A percentile compares a stretch with the other conserved stretches of the same genome.
Evolutionary conservation across 2,113 vertebrate species (phyloP).

Genomic region (Procavia capensis): DNA sequence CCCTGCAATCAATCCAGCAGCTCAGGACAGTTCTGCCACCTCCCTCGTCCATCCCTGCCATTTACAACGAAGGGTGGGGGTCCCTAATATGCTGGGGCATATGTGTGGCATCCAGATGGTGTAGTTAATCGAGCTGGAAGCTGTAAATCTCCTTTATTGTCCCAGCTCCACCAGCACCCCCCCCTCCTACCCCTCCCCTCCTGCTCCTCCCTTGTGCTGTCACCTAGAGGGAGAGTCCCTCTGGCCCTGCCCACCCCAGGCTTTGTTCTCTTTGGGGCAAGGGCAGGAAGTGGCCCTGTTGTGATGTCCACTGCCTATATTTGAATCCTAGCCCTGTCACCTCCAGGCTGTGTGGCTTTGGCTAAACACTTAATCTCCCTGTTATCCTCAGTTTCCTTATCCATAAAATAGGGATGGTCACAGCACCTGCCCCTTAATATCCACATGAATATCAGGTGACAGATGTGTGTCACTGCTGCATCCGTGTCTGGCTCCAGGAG

Average conservation of each 20-base stretch:
- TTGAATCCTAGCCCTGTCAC: neutral
- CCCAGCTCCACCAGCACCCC: too few relatives aligned
- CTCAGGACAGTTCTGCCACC: neutral
- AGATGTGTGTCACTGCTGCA: fast-evolving
- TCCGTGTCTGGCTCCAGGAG: neutral
- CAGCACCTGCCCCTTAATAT: neutral
- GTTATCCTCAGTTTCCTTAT: neutral
- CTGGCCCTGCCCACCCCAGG: neutral
- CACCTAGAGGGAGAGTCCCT: neutral
- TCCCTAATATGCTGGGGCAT: conserved; percentile 57
- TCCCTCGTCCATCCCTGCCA: conserved; percentile 15
- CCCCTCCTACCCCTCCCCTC: too few relatives aligned
- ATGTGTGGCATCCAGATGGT: conserved; percentile 78
- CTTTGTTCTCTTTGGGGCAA: conserved; percentile 2
- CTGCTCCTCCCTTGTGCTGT: neutral
- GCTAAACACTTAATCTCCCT: neutral
- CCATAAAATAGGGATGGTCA: neutral
- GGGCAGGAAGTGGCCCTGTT: neutral
- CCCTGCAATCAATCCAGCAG: neutral
- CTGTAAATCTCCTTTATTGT: conserved; percentile 76
- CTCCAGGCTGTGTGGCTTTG: neutral
- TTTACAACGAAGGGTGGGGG: neutral
- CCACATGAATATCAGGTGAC: neutral
- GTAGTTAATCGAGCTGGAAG: conserved; percentile 64
- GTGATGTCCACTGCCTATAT: neutral